Percentiles rank a stretch among this genome's conserved stretches.
Conservation (phyloP, 2,888 invertebrate species). For the Polydesmus complanatus region DNA sequence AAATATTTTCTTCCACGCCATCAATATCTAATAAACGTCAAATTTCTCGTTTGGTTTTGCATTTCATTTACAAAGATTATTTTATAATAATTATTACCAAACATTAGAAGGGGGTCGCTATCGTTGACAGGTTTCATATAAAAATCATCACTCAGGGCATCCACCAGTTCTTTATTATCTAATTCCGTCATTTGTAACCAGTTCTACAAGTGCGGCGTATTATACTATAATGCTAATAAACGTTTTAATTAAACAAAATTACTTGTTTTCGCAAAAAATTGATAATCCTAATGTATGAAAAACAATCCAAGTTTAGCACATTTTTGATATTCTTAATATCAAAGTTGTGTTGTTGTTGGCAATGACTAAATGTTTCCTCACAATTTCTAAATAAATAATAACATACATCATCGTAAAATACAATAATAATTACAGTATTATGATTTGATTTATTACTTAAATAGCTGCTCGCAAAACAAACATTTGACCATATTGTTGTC, state of each 20-base stretch:
- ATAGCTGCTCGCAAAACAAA: constrained; percentile 9
- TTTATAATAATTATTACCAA: too few relatives aligned
- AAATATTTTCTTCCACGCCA: background rate
- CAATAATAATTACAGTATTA: too few relatives aligned
- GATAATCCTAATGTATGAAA: constrained; percentile 46
- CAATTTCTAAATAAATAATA: background rate
- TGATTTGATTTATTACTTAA: too few relatives aligned
- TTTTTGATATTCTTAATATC: constrained; percentile 38
- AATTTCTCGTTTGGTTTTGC: too few relatives aligned
- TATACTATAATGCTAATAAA: constrained; percentile 20
- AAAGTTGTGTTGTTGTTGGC: constrained; percentile 20
- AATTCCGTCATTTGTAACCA: constrained; percentile 15
- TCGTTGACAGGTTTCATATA: constrained; percentile 58
- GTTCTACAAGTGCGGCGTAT: constrained; percentile 14
- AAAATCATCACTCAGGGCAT: constrained; percentile 57
- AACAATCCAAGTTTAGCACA: constrained; percentile 62
- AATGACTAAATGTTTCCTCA: constrained; percentile 21
- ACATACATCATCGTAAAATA: background rate
- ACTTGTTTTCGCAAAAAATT: constrained; percentile 51
- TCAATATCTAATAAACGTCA: constrained; percentile 1
- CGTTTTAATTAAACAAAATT: constrained; percentile 19
- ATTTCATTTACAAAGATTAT: too few relatives aligned
- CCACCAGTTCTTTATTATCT: constrained; percentile 4
- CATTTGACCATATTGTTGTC: background rate
- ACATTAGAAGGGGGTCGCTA: constrained; percentile 69